Base-by-base conservation (phyloP, 2,797 vertebrate genomes). In the Allobates femoralis region DNA sequence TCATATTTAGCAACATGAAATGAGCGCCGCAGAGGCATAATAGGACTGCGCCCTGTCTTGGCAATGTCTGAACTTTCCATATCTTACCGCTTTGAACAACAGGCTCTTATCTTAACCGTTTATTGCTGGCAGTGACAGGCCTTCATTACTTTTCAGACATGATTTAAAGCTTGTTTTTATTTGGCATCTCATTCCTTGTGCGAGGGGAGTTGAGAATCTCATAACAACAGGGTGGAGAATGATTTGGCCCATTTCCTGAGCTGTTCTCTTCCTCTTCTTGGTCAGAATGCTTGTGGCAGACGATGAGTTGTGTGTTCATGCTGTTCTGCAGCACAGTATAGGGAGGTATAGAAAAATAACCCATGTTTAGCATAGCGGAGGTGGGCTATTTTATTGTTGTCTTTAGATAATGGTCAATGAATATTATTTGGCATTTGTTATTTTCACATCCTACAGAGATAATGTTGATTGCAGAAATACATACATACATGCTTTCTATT, bases 141-240 rank as follows among this genome's bases (percentile, higher is more conserved):
- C 34, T 41, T 73, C 32, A 21, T 73, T 83, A 56, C 67, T 56
- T 28, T 73, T 55, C 34, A 32, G 51, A 58, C 50, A 73, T 83
- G 66, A 74, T 83, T 83, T 83, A 60, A 34, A 46, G 66, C 53
- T 55, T 58, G 30, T 55, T 73, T 73, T 58, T 58, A 71, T 83
- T 83, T 83, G 80, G 66, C 80, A 73, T 82, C 50, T 16, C 53
- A 56, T 73, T 82, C 51, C 26, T 69, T 56, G 55, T 74, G 81
- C 46, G 81, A 83, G 32, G 67, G 66, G 81, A 83, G 32, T 83
- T 19, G 21, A 83, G 81, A n/a, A 71, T 83, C 67, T 66, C 79
- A 50, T 80, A 66, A 73, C 28, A 37, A 60, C 67, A 83, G 67
- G 67, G 67, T 83, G 81, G 81, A 83, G 81, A 37, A 46, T 26